A percentile compares a stretch with the other conserved stretches of the same genome.
Evolutionary conservation across 2,113 vertebrate species (phyloP).

Genomic region (Lepus americanus): DNA sequence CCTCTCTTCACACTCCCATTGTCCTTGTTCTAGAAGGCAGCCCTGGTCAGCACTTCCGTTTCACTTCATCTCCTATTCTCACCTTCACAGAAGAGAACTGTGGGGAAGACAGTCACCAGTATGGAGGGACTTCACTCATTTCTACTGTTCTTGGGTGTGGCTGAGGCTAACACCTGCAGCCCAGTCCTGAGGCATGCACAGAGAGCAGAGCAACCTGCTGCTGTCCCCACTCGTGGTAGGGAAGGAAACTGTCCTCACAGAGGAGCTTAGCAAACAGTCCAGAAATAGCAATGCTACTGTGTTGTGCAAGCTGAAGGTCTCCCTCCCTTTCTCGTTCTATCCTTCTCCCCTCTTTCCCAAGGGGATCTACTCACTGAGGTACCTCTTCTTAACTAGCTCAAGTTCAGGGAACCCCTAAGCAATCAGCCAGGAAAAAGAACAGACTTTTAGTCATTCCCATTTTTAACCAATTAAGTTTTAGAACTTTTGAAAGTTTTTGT

Average conservation of each 20-base stretch:
- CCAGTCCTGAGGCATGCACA: not conserved
- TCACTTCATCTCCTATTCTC: not conserved
- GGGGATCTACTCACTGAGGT: constrained; percentile 2
- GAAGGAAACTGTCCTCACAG: not conserved
- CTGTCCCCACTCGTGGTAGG: not conserved
- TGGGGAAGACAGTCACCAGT: not conserved
- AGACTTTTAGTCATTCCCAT: constrained; percentile 20
- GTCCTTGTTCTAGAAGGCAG: not conserved
- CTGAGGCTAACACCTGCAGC: rapidly evolving
- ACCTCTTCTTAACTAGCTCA: constrained; percentile 63
- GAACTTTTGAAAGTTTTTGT: constrained; percentile 53
- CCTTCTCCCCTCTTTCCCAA: not conserved
- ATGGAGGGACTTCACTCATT: rapidly evolving
- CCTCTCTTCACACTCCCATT: not conserved
- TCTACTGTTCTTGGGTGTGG: rapidly evolving
- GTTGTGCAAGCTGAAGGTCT: not conserved
- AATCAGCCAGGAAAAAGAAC: not conserved
- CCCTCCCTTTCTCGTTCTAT: not conserved
- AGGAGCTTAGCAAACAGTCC: not conserved
- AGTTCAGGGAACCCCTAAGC: constrained; percentile 5
- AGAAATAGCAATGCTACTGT: not conserved
- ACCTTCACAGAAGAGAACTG: not conserved
- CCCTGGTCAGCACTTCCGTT: not conserved
- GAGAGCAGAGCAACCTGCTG: not conserved
- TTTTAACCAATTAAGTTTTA: constrained; percentile 59